A percentile compares a stretch with the other conserved stretches of the same genome.
These are phyloP conservation scores for Rhabdomys pumilio DNA, from an alignment of 2,797 vertebrate species.

Conservation along the genomic window DNA sequence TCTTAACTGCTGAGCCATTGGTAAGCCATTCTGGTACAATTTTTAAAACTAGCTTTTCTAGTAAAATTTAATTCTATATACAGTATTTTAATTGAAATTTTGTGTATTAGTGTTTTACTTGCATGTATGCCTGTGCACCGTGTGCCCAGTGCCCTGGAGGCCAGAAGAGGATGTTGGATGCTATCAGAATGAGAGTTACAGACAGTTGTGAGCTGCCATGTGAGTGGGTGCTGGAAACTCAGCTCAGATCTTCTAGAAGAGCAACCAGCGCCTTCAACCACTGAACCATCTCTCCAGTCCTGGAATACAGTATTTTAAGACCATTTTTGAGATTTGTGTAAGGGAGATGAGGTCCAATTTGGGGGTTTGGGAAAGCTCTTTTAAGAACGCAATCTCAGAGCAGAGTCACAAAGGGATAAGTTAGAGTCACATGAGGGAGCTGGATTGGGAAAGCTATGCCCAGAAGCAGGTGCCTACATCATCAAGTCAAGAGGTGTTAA, in stretches of 20 bases:
- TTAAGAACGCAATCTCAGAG: neutral
- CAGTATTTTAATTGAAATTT: neutral
- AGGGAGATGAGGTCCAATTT: neutral
- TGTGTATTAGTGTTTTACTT: neutral
- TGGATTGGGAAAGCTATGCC: neutral
- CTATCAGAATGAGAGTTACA: neutral
- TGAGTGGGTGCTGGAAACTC: neutral
- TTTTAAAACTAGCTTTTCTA: neutral
- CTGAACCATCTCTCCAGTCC: neutral
- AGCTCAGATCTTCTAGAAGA: neutral
- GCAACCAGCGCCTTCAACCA: neutral
- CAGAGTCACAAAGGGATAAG: neutral
- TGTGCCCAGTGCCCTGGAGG: neutral
- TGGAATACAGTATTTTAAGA: slow-evolving; percentile 27
- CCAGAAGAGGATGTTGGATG: neutral
- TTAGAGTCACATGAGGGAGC: neutral
- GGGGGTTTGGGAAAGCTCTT: neutral
- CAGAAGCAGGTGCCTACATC: neutral
- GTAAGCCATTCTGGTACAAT: too few relatives aligned
- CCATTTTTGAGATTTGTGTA: neutral
- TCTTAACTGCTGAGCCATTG: too few relatives aligned
- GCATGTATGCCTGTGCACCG: neutral
- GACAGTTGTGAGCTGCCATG: neutral
- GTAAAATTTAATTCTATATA: neutral
- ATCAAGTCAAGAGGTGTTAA: neutral